phyloP scores from a whole-genome alignment of 2,113 vertebrate species.

The Nerophis ophidion region DNA sequence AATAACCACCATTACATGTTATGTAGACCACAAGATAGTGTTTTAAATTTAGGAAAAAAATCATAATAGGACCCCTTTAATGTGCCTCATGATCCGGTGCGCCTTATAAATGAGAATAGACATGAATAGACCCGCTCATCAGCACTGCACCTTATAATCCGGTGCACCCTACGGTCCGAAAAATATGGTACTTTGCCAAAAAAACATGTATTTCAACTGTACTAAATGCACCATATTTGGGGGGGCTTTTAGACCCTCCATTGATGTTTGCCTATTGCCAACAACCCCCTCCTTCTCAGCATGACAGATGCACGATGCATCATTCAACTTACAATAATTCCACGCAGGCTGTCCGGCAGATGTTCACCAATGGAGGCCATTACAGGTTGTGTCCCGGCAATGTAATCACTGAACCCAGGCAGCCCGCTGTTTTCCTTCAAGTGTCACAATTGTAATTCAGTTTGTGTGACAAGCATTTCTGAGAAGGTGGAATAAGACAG shows the following conservation, averaged over 20 bases:
- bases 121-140: too few species aligned
- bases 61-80: too few species aligned
- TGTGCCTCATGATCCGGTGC: too few species aligned
- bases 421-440: constrained; percentile 20
- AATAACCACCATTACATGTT: too few species aligned
- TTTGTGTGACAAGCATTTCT: constrained; percentile 24
- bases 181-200: too few species aligned
- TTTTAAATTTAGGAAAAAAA: too few species aligned
- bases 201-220: too few species aligned
- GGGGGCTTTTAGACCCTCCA: neutral
- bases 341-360: constrained; percentile 25
- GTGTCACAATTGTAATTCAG: constrained; percentile 35
- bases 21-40: too few species aligned
- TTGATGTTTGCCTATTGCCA: neutral
- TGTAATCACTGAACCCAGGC: constrained; percentile 43
- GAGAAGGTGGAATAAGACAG: constrained; percentile 14
- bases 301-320: constrained; percentile 4
- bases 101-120: too few species aligned
- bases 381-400: constrained; percentile 37
- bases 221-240: neutral
- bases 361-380: constrained; percentile 39
- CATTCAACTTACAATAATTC: constrained; percentile 1
- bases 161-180: too few species aligned
- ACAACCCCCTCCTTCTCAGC: neutral
- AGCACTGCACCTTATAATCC: too few species aligned